phyloP scores from a whole-genome alignment of 2,797 vertebrate genomes.

The Chiroxiphia lanceolata region DNA sequence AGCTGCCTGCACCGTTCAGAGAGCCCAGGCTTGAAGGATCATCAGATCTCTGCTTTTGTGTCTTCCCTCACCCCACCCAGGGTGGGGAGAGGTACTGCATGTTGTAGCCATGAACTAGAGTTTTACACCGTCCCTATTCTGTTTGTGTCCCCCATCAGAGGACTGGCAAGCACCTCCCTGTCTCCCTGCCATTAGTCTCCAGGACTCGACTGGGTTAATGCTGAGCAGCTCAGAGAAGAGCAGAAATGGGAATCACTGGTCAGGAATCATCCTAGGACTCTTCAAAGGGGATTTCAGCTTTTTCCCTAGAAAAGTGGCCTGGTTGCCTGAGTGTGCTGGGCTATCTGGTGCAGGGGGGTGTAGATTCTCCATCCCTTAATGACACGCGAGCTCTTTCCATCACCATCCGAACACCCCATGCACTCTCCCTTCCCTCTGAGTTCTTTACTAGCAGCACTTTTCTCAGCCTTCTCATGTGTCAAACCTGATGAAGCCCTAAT shows the following conservation, averaged over 20 bases:
- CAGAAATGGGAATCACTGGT: background rate
- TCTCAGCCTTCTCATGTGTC: background rate
- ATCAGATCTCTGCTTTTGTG: background rate
- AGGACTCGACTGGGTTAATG: background rate
- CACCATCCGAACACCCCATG: accelerated
- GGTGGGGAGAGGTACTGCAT: background rate
- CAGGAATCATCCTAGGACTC: background rate
- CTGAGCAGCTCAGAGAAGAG: background rate
- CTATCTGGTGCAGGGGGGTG: background rate
- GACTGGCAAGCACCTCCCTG: background rate
- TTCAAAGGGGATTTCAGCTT: background rate
- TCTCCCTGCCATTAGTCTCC: background rate
- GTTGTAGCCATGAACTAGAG: background rate
- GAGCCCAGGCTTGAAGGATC: background rate
- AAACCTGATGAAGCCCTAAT: background rate
- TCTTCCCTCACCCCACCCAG: background rate
- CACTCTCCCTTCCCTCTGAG: background rate
- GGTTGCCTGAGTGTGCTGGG: background rate
- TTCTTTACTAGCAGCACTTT: accelerated
- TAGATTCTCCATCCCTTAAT: background rate
- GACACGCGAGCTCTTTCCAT: accelerated
- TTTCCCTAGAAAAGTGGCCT: background rate
- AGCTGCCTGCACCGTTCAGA: background rate
- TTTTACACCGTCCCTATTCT: background rate
- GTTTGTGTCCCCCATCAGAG: background rate